phyloP scores from a whole-genome alignment of 2,113 vertebrate genomes.

The Psammodynastes pulverulentus region DNA sequence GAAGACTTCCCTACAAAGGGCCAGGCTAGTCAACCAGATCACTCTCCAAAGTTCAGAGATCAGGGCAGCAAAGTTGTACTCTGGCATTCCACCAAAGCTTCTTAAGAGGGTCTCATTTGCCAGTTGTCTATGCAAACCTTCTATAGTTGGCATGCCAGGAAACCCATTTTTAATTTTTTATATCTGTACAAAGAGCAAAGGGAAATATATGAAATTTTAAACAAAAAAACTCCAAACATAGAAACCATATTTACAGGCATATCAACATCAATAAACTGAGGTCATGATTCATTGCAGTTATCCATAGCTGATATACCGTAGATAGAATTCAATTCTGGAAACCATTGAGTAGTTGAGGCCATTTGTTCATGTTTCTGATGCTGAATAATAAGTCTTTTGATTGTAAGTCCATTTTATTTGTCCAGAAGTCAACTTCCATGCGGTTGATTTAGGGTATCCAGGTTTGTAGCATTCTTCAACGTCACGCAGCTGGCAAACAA shows the following conservation, averaged over 20 bases:
- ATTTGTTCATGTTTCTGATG: background rate
- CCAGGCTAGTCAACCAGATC: background rate
- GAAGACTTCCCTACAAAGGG: background rate
- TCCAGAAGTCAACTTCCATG: too few species aligned
- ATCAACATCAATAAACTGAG: background rate
- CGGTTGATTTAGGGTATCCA: background rate
- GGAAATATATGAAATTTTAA: background rate
- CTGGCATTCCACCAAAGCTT: background rate
- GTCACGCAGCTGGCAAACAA: background rate
- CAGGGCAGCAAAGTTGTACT: background rate
- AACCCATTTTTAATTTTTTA: background rate
- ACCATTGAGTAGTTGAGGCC: background rate
- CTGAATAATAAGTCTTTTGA: background rate
- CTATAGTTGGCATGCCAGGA: background rate
- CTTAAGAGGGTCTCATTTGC: background rate
- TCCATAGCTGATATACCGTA: background rate
- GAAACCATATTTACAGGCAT: background rate
- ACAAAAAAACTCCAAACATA: background rate
- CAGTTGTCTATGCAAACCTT: background rate
- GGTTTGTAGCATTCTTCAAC: background rate
- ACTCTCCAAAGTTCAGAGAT: background rate
- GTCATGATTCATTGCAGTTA: background rate
- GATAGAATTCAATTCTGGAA: background rate
- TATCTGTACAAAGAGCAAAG: background rate
- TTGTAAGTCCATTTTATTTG: too few species aligned